Percentiles rank a stretch among this genome's conserved stretches.
These are phyloP conservation scores for Burhinus bistriatus DNA, from an alignment of 2,113 vertebrate genomes.

Conservation along the genomic window DNA sequence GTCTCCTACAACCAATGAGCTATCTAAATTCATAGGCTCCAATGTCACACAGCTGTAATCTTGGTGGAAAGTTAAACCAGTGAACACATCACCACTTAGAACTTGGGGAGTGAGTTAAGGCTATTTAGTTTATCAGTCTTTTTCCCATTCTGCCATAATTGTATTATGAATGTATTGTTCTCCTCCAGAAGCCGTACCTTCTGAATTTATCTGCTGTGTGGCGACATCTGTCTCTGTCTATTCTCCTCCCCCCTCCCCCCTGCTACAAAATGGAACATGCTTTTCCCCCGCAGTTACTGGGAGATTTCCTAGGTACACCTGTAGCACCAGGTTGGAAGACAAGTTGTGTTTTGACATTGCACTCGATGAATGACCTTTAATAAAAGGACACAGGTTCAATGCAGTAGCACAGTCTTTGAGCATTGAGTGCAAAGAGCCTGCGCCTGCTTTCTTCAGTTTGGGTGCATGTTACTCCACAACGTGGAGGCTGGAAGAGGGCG, in stretches of 20 bases:
- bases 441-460: neutral
- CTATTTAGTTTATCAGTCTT: slow-evolving; percentile 55
- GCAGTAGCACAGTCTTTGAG: neutral
- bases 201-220: slow-evolving; percentile 23
- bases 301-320: neutral
- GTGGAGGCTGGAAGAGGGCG: neutral
- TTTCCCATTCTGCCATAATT: slow-evolving; percentile 47
- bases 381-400: neutral
- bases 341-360: neutral
- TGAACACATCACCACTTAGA: slow-evolving; percentile 61
- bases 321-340: neutral
- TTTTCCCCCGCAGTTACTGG: neutral
- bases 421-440: neutral
- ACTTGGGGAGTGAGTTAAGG: slow-evolving; percentile 57
- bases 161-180: slow-evolving; percentile 58
- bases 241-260: neutral
- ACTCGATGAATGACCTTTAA: slow-evolving; percentile 21
- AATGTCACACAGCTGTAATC: slow-evolving; percentile 75
- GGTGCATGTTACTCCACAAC: rapidly evolving
- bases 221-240: neutral
- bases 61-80: slow-evolving; percentile 75
- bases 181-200: slow-evolving; percentile 31
- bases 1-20: slow-evolving; percentile 84
- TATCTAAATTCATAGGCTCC: slow-evolving; percentile 84
- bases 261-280: neutral